Percentiles rank a stretch among this genome's conserved stretches.
Conservation (phyloP, 1,140 invertebrate genomes). For the Papilio polyxenes region DNA sequence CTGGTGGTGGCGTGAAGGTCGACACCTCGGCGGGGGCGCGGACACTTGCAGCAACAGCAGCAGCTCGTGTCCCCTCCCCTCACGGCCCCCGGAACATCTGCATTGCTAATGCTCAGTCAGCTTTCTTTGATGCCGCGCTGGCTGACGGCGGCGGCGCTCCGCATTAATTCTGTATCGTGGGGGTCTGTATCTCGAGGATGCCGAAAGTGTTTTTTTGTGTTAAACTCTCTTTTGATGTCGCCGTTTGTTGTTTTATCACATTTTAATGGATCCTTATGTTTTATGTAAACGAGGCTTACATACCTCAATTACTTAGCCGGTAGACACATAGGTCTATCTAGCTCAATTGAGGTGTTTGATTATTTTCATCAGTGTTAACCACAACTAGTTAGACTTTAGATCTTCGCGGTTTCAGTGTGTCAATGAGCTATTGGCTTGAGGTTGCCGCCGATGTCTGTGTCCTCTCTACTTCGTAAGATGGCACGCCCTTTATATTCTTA, state of each 20-base stretch:
- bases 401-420: too few relatives aligned
- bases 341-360: too few relatives aligned
- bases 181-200: neutral
- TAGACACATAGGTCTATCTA: neutral
- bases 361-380: too few relatives aligned
- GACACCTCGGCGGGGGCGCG: neutral
- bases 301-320: neutral
- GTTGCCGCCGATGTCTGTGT: too few relatives aligned
- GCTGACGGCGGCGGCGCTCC: neutral
- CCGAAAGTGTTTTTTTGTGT: conserved; percentile 18
- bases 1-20: too few relatives aligned
- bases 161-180: neutral
- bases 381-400: too few relatives aligned
- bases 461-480: too few relatives aligned
- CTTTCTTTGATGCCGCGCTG: neutral
- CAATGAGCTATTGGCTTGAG: too few relatives aligned
- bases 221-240: conserved; percentile 28
- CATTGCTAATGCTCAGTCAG: conserved; percentile 12
- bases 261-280: conserved; percentile 20
- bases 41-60: neutral
- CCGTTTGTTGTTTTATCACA: conserved; percentile 28
- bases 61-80: neutral
- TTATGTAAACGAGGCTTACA: neutral
- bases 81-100: neutral
- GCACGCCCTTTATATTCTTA: too few relatives aligned